Percentiles rank a stretch among this genome's conserved stretches.
phyloP scores from a whole-genome alignment of 2,797 vertebrate species.

The Octomys mimax region DNA sequence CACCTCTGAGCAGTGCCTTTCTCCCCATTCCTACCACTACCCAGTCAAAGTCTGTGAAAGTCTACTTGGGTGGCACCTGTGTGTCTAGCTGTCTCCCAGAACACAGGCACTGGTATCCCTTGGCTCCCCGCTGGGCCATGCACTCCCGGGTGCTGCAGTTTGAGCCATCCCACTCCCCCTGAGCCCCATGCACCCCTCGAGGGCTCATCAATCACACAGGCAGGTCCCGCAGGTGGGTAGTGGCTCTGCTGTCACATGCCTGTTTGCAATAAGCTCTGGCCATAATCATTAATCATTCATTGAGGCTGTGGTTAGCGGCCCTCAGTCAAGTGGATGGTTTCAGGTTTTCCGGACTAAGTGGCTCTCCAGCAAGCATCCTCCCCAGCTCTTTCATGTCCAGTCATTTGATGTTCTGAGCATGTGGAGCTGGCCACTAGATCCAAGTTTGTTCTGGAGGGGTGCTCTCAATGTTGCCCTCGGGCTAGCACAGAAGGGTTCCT shows the following conservation, averaged over 20 bases:
- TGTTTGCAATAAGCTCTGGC: conserved; percentile 88
- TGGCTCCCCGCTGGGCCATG: not conserved
- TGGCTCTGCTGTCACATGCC: conserved; percentile 87
- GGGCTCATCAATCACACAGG: conserved; percentile 84
- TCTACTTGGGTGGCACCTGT: fast-evolving
- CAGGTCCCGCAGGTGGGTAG: conserved; percentile 69
- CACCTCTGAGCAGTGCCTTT: not conserved
- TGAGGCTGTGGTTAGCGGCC: conserved; percentile 83
- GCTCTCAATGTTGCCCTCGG: not conserved
- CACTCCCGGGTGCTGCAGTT: conserved; percentile 61
- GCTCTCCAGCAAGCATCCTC: conserved; percentile 69
- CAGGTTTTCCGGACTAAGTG: conserved; percentile 79
- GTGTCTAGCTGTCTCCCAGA: not conserved
- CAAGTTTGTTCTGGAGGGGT: conserved; percentile 60
- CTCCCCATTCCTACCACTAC: fast-evolving
- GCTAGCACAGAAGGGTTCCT: not conserved
- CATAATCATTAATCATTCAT: conserved; percentile 87
- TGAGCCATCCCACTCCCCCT: conserved; percentile 20
- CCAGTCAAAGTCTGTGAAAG: not conserved
- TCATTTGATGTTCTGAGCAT: conserved; percentile 66
- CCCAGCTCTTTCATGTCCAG: conserved; percentile 74
- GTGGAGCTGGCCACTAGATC: conserved; percentile 32
- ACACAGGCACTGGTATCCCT: not conserved
- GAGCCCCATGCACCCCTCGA: not conserved
- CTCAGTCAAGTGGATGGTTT: conserved; percentile 83